Evolutionary conservation across 2,113 vertebrate genomes (phyloP), one percentile per base, ranked within the genome.

Genomic region (Rhabdornis inornatus): DNA sequence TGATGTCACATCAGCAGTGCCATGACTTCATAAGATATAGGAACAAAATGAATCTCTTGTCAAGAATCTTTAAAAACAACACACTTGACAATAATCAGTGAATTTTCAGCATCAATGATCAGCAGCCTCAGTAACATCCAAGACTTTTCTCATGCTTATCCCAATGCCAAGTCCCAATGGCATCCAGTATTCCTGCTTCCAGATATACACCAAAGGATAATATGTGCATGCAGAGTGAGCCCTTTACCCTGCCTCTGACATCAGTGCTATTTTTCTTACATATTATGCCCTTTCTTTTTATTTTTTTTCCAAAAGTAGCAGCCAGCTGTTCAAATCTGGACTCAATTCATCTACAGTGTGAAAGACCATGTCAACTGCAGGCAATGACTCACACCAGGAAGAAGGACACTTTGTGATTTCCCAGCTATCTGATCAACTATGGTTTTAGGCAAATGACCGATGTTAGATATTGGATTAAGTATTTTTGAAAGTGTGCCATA

Each of bases 301-400:
- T 24, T 21, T 31, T 30, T 23, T 35, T 21, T 31, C 40, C 18
- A 9, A 1, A 83, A 59, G 52, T 40, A 57, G 81, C 75, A 92
- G 61, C 77, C 94, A 95, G 69, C 69, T 95, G 91, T 69, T 96
- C 61, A 92, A 95, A 92, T 87, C 92, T 92, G 89, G 80, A 71
- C 65, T 87, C 49, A 35, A 71, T 92, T 95, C 13, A 91, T 94
- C 53, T 89, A 4, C 79, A 89, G 83, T 94, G 77, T 94, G 87
- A 95, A 96, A 94, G 87, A 79, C 47, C 80, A 92, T 53, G 94
- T 95, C 94, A 95, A 95, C 87, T 47, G 69, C 70, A 87, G 69
- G 74, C 89, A 93, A 78, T 82, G 57, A 94, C 39, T 92, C 94
- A 94, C 49, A 71, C 15, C 19, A 84, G 86, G 69, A 93, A 75